A percentile compares a stretch with the other conserved stretches of the same genome.
Conservation (phyloP, 2,113 vertebrate genomes). For the Lophotis ruficrista region DNA sequence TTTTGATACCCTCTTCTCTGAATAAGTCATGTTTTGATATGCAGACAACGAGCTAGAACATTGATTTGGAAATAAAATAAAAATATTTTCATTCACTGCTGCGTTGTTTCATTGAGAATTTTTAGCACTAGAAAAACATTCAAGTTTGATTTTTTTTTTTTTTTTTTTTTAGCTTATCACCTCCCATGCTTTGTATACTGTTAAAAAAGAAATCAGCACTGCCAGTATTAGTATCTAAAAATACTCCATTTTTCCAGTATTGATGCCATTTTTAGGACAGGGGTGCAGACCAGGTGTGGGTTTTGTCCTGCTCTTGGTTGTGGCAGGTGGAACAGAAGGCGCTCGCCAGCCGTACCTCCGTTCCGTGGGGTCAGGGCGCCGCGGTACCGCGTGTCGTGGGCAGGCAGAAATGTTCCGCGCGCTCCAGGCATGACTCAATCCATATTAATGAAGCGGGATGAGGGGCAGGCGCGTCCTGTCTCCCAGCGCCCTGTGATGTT, state of each 20-base stretch:
- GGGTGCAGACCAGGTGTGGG: background rate
- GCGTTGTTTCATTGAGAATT: fast-evolving
- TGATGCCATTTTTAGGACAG: fast-evolving
- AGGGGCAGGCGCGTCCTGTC: background rate
- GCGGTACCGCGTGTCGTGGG: fast-evolving
- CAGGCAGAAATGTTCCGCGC: fast-evolving
- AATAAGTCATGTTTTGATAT: background rate
- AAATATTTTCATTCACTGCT: background rate
- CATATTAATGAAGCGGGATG: background rate
- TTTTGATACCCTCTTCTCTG: background rate
- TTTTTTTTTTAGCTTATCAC: background rate
- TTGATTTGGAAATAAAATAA: background rate
- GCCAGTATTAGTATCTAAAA: background rate
- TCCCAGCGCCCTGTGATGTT: too few species aligned
- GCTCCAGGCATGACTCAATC: background rate
- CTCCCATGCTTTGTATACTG: background rate
- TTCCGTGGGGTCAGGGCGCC: background rate
- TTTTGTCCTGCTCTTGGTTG: background rate
- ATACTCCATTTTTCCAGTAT: background rate
- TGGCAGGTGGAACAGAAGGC: background rate
- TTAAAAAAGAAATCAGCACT: background rate
- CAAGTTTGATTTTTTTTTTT: background rate
- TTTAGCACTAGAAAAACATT: background rate
- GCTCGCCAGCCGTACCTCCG: fast-evolving
- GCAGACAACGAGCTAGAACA: fast-evolving